Conservation (phyloP, 92 coral and sea anemone species). For the Scolanthus callimorphus region DNA sequence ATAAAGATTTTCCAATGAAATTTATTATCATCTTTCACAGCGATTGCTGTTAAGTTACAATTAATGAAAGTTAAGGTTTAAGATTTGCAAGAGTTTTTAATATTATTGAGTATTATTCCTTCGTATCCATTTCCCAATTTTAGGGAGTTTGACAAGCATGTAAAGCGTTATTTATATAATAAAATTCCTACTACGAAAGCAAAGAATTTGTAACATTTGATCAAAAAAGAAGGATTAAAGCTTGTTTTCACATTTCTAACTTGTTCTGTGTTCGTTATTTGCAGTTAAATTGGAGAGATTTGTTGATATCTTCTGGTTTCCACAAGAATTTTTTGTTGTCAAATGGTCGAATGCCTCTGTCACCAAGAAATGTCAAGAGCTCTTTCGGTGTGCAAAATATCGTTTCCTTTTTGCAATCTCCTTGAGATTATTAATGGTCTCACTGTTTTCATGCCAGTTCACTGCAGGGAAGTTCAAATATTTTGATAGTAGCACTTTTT, state of each 20-base stretch:
- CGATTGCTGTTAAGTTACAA: constrained; percentile 80
- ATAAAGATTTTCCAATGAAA: constrained; percentile 80
- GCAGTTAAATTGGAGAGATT: not conserved
- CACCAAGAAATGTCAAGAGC: constrained; percentile 24
- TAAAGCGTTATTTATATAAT: constrained; percentile 76
- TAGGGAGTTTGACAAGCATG: constrained; percentile 74
- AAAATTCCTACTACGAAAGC: constrained; percentile 71
- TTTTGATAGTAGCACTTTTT: too few relatives aligned
- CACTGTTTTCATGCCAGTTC: too few relatives aligned
- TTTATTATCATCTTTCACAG: constrained; percentile 74
- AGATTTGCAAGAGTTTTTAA: constrained; percentile 71
- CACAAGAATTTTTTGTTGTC: constrained; percentile 22
- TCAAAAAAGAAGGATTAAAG: constrained; percentile 71
- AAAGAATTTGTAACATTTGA: constrained; percentile 87
- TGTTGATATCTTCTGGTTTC: not conserved
- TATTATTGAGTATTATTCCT: constrained; percentile 64
- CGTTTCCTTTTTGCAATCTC: too few relatives aligned
- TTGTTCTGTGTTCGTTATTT: constrained; percentile 13
- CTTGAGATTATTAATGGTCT: too few relatives aligned
- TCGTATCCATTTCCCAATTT: constrained; percentile 44
- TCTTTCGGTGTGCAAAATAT: not conserved
- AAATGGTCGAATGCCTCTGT: constrained; percentile 49
- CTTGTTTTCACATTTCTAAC: constrained; percentile 71
- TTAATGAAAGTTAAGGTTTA: constrained; percentile 71
- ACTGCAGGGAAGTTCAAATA: too few relatives aligned